A percentile compares a stretch with the other conserved stretches of the same genome.
phyloP scores from a whole-genome alignment of 2,797 vertebrate genomes.

The Platalea minor region DNA sequence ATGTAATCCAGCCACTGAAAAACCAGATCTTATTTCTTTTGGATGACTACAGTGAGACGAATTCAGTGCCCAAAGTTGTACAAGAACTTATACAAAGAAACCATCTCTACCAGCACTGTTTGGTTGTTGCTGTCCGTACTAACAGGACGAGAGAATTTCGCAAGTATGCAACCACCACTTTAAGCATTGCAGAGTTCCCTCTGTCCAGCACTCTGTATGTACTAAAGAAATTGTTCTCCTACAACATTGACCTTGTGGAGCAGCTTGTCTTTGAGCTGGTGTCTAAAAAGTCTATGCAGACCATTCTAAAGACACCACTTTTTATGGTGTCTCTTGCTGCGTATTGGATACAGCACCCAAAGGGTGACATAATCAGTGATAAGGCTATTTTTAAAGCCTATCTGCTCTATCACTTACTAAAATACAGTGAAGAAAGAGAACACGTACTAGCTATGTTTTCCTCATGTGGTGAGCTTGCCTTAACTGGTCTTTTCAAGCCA shows the following conservation, averaged over 20 bases:
- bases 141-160: not conserved
- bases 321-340: not conserved
- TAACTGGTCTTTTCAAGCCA: slow-evolving; percentile 36
- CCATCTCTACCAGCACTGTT: not conserved
- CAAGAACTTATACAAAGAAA: slow-evolving; percentile 50
- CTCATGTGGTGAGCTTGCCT: slow-evolving; percentile 52
- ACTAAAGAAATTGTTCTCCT: slow-evolving; percentile 27
- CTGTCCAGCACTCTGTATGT: slow-evolving; percentile 39
- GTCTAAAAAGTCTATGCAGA: not conserved
- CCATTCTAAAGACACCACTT: slow-evolving; percentile 4
- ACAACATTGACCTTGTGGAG: not conserved
- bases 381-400: not conserved
- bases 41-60: slow-evolving; percentile 42
- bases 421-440: not conserved
- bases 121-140: slow-evolving; percentile 36
- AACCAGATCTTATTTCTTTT: slow-evolving; percentile 58
- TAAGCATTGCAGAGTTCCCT: slow-evolving; percentile 35
- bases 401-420: not conserved
- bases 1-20: not conserved
- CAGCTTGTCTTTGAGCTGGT: not conserved
- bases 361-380: not conserved
- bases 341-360: not conserved
- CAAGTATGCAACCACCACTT: slow-evolving; percentile 1
- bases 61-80: not conserved
- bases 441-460: not conserved